Conservation (phyloP, 2,113 vertebrate species). For the Poeciliopsis retropinna region DNA sequence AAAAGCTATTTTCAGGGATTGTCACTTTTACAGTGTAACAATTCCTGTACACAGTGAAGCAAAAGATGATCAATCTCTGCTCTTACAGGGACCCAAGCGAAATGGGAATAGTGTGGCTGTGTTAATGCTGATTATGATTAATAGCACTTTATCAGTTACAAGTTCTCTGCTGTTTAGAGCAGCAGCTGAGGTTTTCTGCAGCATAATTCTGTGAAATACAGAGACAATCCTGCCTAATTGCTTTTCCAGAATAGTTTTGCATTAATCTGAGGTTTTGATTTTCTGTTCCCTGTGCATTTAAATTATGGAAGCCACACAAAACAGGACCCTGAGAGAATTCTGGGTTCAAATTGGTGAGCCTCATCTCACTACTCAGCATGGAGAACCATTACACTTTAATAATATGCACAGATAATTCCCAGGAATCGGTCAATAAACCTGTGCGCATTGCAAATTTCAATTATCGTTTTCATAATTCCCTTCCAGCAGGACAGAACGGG, state of each 20-base stretch:
- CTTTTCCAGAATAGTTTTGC: slow-evolving; percentile 32
- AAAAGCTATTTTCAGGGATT: neutral
- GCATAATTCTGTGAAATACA: slow-evolving; percentile 14
- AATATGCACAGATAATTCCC: slow-evolving; percentile 38
- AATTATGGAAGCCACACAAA: slow-evolving; percentile 42
- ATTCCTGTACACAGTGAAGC: neutral
- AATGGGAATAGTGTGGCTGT: neutral
- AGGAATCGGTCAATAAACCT: slow-evolving; percentile 51
- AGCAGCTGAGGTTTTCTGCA: slow-evolving; percentile 11
- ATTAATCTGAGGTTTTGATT: slow-evolving; percentile 35
- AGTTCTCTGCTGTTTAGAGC: slow-evolving; percentile 7
- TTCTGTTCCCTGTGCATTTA: slow-evolving; percentile 24
- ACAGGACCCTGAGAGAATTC: slow-evolving; percentile 35
- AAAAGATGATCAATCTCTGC: slow-evolving; percentile 9
- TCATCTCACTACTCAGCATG: slow-evolving; percentile 53
- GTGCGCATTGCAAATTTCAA: slow-evolving; percentile 26
- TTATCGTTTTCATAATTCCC: slow-evolving; percentile 24
- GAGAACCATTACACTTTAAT: slow-evolving; percentile 53
- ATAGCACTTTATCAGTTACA: neutral
- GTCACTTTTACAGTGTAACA: slow-evolving; percentile 7
- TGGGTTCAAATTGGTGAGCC: slow-evolving; percentile 31
- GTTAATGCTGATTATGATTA: neutral
- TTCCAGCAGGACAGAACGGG: neutral
- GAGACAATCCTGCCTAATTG: slow-evolving; percentile 8
- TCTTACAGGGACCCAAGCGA: neutral